Percentiles rank a stretch among this genome's conserved stretches.
phyloP scores from a whole-genome alignment of 2,888 invertebrate genomes.

The Lasius fuliginosus region DNA sequence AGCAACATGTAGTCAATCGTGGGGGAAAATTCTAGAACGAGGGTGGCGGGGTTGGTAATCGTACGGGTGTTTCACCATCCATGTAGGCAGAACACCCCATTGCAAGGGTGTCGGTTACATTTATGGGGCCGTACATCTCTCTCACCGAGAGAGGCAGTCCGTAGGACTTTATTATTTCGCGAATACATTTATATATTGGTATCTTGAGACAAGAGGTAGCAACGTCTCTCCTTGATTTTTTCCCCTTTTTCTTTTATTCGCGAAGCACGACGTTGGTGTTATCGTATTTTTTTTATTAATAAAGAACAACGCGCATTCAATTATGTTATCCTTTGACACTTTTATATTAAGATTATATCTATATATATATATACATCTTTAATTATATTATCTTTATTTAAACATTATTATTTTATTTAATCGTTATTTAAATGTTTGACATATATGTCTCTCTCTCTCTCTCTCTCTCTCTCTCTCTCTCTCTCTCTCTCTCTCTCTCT shows the following conservation, averaged over 20 bases:
- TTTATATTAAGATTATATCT: neutral
- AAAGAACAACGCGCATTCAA: neutral
- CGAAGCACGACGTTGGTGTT: neutral
- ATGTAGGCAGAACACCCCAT: slow-evolving; percentile 68
- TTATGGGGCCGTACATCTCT: slow-evolving; percentile 80
- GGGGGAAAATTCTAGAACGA: slow-evolving; percentile 51
- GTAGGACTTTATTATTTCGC: slow-evolving; percentile 70
- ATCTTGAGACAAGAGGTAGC: neutral
- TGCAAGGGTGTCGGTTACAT: slow-evolving; percentile 75
- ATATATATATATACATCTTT: neutral
- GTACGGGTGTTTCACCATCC: slow-evolving; percentile 60
- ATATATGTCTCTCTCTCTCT: too few relatives aligned
- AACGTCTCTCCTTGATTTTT: neutral
- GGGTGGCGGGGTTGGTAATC: slow-evolving; percentile 66
- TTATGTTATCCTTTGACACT: neutral
- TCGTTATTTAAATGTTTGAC: neutral
- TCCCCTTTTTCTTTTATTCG: neutral
- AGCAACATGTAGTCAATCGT: slow-evolving; percentile 1
- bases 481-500: too few relatives aligned
- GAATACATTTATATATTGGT: slow-evolving; percentile 59
- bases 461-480: too few relatives aligned
- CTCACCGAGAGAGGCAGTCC: slow-evolving; percentile 64
- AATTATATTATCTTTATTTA: neutral
- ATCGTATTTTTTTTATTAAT: neutral
- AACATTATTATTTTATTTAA: neutral